Percentiles rank a stretch among this genome's conserved stretches.
Conservation (phyloP, 2,113 vertebrate genomes). For the Fulica atra region DNA sequence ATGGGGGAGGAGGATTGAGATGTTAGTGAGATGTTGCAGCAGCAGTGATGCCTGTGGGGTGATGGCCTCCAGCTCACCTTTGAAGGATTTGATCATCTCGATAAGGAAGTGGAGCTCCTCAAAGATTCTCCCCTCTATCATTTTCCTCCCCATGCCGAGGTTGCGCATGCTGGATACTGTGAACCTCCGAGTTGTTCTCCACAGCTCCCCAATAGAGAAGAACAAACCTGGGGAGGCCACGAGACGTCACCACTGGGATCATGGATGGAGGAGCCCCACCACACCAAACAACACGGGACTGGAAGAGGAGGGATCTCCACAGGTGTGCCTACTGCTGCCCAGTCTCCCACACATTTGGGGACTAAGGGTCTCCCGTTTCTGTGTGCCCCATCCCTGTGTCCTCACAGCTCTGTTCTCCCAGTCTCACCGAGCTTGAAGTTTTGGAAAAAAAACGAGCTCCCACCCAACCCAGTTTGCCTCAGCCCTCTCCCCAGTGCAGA, state of each 20-base stretch:
- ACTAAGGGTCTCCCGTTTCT: neutral
- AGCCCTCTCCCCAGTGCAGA: neutral
- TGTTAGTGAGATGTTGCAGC: neutral
- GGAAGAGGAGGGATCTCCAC: neutral
- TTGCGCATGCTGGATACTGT: constrained; percentile 70
- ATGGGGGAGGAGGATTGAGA: neutral
- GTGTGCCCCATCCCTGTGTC: neutral
- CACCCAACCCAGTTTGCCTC: neutral
- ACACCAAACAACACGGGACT: neutral
- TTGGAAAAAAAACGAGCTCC: neutral
- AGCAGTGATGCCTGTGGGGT: neutral
- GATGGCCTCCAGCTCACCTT: constrained; percentile 59
- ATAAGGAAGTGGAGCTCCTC: constrained; percentile 73
- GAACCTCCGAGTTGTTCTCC: constrained; percentile 72
- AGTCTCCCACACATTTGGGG: neutral
- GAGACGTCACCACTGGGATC: neutral
- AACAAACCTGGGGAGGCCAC: constrained; percentile 69
- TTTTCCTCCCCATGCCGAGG: constrained; percentile 73
- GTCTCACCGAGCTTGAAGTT: neutral
- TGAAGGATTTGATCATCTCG: constrained; percentile 63
- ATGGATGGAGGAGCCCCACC: neutral
- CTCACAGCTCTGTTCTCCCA: neutral
- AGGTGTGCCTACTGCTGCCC: neutral
- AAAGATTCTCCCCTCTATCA: constrained; percentile 42
- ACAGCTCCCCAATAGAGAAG: constrained; percentile 74